A percentile compares a stretch with the other conserved stretches of the same genome.
Evolutionary conservation across 2,888 invertebrate genomes (phyloP).

Genomic region (Synergus japonicus): DNA sequence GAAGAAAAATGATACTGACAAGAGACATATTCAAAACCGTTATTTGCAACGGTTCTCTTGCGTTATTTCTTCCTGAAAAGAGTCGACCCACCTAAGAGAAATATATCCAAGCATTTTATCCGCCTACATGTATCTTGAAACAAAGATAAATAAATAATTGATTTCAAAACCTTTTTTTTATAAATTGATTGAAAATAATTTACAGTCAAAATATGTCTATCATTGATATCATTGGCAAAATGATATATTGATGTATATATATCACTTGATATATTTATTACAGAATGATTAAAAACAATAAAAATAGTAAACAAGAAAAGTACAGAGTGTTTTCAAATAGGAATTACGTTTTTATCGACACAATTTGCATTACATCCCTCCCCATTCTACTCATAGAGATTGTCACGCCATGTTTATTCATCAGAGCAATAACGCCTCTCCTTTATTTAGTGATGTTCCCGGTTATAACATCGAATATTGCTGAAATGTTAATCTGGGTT

Average conservation of each 20-base stretch:
- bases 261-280: too few relatives aligned
- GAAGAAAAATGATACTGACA: neutral
- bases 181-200: too few relatives aligned
- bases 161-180: too few relatives aligned
- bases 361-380: conserved; percentile 28
- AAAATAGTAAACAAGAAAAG: too few relatives aligned
- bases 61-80: neutral
- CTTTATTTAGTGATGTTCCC: conserved; percentile 14
- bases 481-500: conserved; percentile 34
- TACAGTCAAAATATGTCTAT: too few relatives aligned
- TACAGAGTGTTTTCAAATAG: too few relatives aligned
- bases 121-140: neutral
- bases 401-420: conserved; percentile 27
- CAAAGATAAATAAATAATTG: too few relatives aligned
- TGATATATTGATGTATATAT: too few relatives aligned
- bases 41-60: conserved; percentile 1
- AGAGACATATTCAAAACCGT: neutral
- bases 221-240: too few relatives aligned
- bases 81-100: neutral
- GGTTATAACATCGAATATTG: conserved; percentile 10
- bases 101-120: neutral
- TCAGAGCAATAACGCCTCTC: conserved; percentile 27
- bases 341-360: neutral
- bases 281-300: too few relatives aligned
- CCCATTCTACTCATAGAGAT: neutral